Conservation (phyloP, 2,888 invertebrate genomes). For the Ormyrus pomaceus region DNA sequence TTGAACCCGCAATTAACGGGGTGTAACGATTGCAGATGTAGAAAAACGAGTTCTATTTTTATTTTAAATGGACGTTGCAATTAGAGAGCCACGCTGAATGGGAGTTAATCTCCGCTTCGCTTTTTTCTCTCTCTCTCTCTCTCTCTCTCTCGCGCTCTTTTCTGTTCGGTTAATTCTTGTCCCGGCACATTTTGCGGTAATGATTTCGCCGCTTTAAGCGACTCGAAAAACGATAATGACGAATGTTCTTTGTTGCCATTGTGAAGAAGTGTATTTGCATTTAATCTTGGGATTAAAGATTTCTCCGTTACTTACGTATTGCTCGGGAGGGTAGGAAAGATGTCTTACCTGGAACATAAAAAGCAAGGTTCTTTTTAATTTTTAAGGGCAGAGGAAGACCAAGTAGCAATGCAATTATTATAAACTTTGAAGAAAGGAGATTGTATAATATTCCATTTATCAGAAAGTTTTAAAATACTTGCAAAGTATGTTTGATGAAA, state of each 20-base stretch:
- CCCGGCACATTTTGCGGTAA: slow-evolving; percentile 31
- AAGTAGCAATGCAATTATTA: slow-evolving; percentile 6
- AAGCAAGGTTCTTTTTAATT: slow-evolving; percentile 9
- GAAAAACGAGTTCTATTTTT: slow-evolving; percentile 55
- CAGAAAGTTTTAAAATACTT: slow-evolving; percentile 21
- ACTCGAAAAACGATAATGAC: neutral
- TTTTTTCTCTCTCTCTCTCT: neutral
- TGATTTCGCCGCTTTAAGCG: slow-evolving; percentile 18
- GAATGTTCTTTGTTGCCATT: neutral
- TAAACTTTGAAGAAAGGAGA: neutral
- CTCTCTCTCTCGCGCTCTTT: neutral
- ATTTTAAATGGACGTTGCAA: slow-evolving; percentile 54
- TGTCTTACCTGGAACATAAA: slow-evolving; percentile 44
- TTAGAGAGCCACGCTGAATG: slow-evolving; percentile 40
- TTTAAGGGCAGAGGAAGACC: neutral
- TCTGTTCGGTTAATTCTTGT: neutral
- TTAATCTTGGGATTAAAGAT: slow-evolving; percentile 3
- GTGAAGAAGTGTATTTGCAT: neutral
- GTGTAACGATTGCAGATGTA: slow-evolving; percentile 56
- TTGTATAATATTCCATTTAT: slow-evolving; percentile 11
- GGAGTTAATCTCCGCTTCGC: slow-evolving; percentile 45
- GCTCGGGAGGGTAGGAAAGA: neutral
- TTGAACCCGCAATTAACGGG: slow-evolving; percentile 56
- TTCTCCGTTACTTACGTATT: slow-evolving; percentile 28
- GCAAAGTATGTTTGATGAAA: slow-evolving; percentile 43